These are phyloP conservation scores for Nomada ferruginata DNA, from an alignment of 2,888 invertebrate genomes.

Conservation along the genomic window DNA sequence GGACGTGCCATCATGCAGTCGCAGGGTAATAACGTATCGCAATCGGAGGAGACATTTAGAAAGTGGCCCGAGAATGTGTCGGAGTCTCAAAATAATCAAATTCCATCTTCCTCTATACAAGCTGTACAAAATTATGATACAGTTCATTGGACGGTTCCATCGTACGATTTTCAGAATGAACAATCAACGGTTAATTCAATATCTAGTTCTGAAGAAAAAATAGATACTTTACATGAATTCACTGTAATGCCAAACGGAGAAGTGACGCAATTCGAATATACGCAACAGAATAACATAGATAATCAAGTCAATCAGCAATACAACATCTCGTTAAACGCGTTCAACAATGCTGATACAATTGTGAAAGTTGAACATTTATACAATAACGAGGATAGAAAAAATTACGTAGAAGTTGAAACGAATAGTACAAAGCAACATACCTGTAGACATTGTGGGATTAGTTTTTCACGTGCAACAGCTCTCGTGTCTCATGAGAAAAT, in stretches of 20 bases:
- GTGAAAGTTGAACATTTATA: constrained; percentile 75
- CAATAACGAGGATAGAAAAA: constrained; percentile 59
- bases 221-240: constrained; percentile 79
- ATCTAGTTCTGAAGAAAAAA: constrained; percentile 72
- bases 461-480: constrained; percentile 84
- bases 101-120: constrained; percentile 70
- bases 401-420: constrained; percentile 70
- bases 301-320: constrained; percentile 74
- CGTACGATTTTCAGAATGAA: constrained; percentile 75
- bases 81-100: constrained; percentile 67
- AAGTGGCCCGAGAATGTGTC: constrained; percentile 74
- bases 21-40: constrained; percentile 61
- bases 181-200: constrained; percentile 66
- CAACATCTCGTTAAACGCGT: constrained; percentile 73
- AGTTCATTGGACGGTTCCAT: constrained; percentile 78
- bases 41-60: constrained; percentile 66
- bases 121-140: constrained; percentile 76
- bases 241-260: constrained; percentile 81
- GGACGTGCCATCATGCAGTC: constrained; percentile 82
- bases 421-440: constrained; percentile 80
- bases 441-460: constrained; percentile 83
- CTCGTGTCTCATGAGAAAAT: constrained; percentile 82
- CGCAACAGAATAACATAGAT: constrained; percentile 67
- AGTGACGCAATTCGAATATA: constrained; percentile 79
- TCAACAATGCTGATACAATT: constrained; percentile 70